Evolutionary conservation across 2,888 invertebrate genomes (phyloP).

Genomic region (Clivina fossor): DNA sequence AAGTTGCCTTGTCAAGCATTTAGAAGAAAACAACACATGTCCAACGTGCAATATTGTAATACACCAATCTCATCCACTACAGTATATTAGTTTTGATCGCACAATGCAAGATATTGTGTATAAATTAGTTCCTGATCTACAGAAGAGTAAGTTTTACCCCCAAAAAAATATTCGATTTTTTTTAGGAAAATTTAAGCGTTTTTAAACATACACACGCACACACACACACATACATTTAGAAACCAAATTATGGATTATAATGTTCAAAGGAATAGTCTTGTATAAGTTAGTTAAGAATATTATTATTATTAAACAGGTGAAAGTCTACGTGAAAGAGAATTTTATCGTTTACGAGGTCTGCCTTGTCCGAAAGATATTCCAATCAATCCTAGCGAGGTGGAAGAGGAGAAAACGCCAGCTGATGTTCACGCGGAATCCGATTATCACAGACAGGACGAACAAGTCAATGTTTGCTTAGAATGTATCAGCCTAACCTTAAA

Average conservation of each 20-base stretch:
- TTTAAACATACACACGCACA: no score
- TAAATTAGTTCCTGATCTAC: slow-evolving; percentile 95
- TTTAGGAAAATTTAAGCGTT: no score
- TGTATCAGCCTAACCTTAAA: slow-evolving; percentile 82
- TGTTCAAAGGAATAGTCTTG: no score
- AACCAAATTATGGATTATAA: no score
- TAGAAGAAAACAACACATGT: slow-evolving; percentile 97
- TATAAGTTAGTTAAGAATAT: no score
- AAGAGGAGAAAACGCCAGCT: slow-evolving; percentile 67
- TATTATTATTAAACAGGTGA: slow-evolving; percentile 66
- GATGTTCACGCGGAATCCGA: slow-evolving; percentile 81
- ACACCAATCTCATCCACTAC: slow-evolving; percentile 97
- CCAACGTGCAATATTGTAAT: slow-evolving; percentile 97
- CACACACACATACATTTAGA: no score
- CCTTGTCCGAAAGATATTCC: slow-evolving; percentile 91
- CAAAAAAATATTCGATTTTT: no score
- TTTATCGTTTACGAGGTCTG: slow-evolving; percentile 85
- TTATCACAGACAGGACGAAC: slow-evolving; percentile 93
- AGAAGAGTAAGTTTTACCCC: slow-evolving; percentile 83
- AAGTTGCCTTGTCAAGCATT: slow-evolving; percentile 94
- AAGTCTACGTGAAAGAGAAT: slow-evolving; percentile 86
- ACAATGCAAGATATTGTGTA: slow-evolving; percentile 99
- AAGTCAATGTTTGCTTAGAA: slow-evolving; percentile 94
- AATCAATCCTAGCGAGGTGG: slow-evolving; percentile 71
- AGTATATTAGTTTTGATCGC: slow-evolving; percentile 98